Evolutionary conservation across 2,888 invertebrate genomes (phyloP).

Genomic region (Willowsia nigromaculata): DNA sequence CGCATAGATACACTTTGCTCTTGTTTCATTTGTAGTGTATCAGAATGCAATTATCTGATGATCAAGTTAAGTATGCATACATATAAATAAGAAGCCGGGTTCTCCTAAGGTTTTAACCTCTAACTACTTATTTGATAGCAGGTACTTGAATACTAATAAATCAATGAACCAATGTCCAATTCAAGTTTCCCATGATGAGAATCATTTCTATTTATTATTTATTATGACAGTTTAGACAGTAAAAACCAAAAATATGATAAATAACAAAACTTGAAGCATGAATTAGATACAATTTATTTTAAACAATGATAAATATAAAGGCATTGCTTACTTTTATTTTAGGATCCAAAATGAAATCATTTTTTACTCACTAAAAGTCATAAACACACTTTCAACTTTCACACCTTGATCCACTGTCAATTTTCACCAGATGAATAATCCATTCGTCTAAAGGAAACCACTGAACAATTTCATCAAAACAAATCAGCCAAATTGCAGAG

Average conservation of each 20-base stretch:
- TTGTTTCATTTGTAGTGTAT: background rate
- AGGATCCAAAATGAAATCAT: background rate
- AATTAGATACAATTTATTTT: too few species aligned
- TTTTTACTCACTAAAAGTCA: background rate
- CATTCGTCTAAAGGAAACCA: too few species aligned
- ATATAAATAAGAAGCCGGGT: background rate
- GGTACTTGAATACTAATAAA: background rate
- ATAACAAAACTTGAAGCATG: too few species aligned
- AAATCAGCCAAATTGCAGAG: too few species aligned
- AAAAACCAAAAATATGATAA: background rate
- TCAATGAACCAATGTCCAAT: background rate
- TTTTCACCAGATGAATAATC: background rate
- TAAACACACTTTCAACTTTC: background rate
- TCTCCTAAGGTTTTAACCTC: background rate
- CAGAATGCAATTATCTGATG: background rate
- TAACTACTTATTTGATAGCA: background rate
- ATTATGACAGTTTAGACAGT: background rate
- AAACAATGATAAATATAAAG: too few species aligned
- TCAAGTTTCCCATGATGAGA: background rate
- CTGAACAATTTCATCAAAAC: too few species aligned
- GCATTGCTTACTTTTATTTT: background rate
- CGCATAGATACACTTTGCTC: background rate
- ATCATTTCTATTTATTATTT: too few species aligned
- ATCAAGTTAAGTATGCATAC: background rate
- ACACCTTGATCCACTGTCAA: background rate